Conservation (phyloP, 2,888 invertebrate species). For the Bedellia somnulentella region DNA sequence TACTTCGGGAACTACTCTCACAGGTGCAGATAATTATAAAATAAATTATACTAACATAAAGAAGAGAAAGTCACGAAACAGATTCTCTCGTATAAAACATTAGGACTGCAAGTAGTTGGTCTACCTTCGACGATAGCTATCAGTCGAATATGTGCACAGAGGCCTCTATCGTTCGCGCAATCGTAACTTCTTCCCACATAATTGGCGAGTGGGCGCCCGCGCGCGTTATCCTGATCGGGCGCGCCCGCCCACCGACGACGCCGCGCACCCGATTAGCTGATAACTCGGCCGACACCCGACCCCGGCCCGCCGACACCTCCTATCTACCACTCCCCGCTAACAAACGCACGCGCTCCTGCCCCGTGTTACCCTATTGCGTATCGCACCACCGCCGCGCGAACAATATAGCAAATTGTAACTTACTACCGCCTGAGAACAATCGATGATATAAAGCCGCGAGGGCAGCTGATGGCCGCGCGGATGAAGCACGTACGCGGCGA, state of each 20-base stretch:
- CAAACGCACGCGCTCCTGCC: not conserved
- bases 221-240: slow-evolving; percentile 42
- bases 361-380: not conserved
- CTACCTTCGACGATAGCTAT: slow-evolving; percentile 42
- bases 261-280: slow-evolving; percentile 35
- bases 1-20: slow-evolving; percentile 22
- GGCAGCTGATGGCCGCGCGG: slow-evolving; percentile 10
- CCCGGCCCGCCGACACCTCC: slow-evolving; percentile 28
- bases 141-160: slow-evolving; percentile 14
- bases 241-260: slow-evolving; percentile 43
- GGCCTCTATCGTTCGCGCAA: slow-evolving; percentile 35
- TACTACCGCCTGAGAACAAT: slow-evolving; percentile 4
- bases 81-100: not conserved
- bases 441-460: not conserved
- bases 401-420: slow-evolving; percentile 5
- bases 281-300: slow-evolving; percentile 35
- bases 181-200: slow-evolving; percentile 59
- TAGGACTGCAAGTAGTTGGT: slow-evolving; percentile 26
- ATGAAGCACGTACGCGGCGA: slow-evolving; percentile 20
- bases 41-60: slow-evolving; percentile 1
- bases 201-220: slow-evolving; percentile 56
- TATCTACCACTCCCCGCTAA: slow-evolving; percentile 9
- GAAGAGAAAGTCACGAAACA: not conserved
- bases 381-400: slow-evolving; percentile 1
- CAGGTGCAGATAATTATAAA: slow-evolving; percentile 12